Evolutionary conservation across 1,140 invertebrate genomes (phyloP).

Genomic region (Rhyzopertha dominica): DNA sequence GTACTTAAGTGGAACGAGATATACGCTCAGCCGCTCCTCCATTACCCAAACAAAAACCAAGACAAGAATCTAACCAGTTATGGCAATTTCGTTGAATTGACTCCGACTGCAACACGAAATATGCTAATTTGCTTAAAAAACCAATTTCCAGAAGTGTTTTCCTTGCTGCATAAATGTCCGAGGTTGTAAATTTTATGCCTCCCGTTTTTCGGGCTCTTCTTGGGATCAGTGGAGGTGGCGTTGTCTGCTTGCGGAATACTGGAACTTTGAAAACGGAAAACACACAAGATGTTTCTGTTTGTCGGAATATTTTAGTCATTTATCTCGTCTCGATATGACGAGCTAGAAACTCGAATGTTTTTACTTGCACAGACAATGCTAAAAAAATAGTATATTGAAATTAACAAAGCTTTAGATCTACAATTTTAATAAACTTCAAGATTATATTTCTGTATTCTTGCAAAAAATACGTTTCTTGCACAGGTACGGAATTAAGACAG

Average conservation of each 20-base stretch:
- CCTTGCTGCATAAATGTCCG: conserved; percentile 2
- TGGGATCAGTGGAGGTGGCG: too few species aligned
- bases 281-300: not conserved
- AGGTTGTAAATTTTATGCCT: conserved; percentile 3
- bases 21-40: conserved; percentile 24
- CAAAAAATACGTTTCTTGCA: too few species aligned
- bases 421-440: too few species aligned
- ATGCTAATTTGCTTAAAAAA: conserved; percentile 22
- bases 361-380: too few species aligned
- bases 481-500: too few species aligned
- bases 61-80: conserved; percentile 16
- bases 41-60: conserved; percentile 25
- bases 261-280: not conserved
- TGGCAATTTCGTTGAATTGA: conserved; percentile 16
- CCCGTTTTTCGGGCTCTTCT: not conserved
- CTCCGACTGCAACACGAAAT: conserved; percentile 8
- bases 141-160: conserved; percentile 17
- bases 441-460: too few species aligned
- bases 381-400: too few species aligned
- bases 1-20: conserved; percentile 38
- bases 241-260: not conserved
- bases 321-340: too few species aligned
- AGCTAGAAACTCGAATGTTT: too few species aligned
- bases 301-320: not conserved
- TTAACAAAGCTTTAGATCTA: too few species aligned